phyloP scores from a whole-genome alignment of 92 coral and sea anemone genomes.

The Chrysogorgia sp. region DNA sequence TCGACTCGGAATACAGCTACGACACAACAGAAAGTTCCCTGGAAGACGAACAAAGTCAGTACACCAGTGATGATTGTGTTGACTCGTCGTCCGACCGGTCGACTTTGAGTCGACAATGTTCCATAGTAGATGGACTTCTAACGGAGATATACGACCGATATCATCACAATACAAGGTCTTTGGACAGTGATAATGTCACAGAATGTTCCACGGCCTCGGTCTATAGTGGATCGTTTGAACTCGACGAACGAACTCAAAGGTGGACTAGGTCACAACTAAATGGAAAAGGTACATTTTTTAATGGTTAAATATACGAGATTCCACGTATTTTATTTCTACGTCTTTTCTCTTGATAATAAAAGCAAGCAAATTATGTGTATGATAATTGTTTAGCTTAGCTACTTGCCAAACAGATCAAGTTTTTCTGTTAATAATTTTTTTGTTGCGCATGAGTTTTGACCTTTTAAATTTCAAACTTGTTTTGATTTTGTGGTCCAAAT shows the following conservation, averaged over 20 bases:
- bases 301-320: not conserved
- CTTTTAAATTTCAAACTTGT: too few species aligned
- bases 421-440: too few species aligned
- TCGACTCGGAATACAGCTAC: conserved; percentile 94
- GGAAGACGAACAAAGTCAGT: conserved; percentile 58
- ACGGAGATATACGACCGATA: conserved; percentile 97
- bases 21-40: conserved; percentile 72
- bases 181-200: conserved; percentile 96
- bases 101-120: conserved; percentile 65
- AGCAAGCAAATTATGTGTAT: not conserved
- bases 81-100: conserved; percentile 51
- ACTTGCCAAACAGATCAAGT: too few species aligned
- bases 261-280: conserved; percentile 87
- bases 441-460: too few species aligned
- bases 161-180: conserved; percentile 83
- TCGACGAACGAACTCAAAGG: conserved; percentile 87
- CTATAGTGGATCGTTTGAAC: conserved; percentile 96
- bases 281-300: conserved; percentile 67
- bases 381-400: too few species aligned
- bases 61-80: conserved; percentile 55
- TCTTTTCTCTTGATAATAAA: not conserved
- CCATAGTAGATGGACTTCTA: conserved; percentile 91
- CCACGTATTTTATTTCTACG: not conserved
- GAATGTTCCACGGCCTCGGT: conserved; percentile 97
- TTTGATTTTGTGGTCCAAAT: too few species aligned